These are phyloP conservation scores for Hypolimnas misippus DNA, from an alignment of 2,888 invertebrate species.

Conservation along the genomic window DNA sequence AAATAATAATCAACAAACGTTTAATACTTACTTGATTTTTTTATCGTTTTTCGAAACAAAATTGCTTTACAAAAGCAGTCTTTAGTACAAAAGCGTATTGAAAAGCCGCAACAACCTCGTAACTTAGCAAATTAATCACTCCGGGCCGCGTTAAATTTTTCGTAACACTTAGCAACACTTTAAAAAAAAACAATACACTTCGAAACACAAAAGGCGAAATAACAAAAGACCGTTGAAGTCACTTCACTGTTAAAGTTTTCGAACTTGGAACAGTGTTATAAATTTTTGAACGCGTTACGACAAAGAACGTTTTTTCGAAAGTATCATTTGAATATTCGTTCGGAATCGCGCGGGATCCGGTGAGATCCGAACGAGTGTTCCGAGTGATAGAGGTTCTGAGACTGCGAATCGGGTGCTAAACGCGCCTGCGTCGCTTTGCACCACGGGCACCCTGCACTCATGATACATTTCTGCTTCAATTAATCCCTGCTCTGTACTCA, in stretches of 20 bases:
- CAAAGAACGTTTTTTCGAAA: constrained; percentile 13
- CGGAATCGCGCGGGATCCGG: constrained; percentile 46
- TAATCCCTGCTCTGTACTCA: constrained; percentile 76
- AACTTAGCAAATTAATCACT: constrained; percentile 48
- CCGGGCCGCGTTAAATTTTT: constrained; percentile 44
- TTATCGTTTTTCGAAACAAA: constrained; percentile 15
- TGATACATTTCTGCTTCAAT: constrained; percentile 82
- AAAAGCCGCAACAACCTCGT: constrained; percentile 39
- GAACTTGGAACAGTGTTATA: constrained; percentile 11
- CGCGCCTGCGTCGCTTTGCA: constrained; percentile 79
- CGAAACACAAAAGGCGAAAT: constrained; percentile 33
- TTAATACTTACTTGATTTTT: constrained; percentile 23
- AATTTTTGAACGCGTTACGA: constrained; percentile 8
- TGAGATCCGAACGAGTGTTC: constrained; percentile 57
- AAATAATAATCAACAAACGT: too few relatives aligned
- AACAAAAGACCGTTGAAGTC: constrained; percentile 43
- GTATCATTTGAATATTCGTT: constrained; percentile 38
- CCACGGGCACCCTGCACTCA: constrained; percentile 69
- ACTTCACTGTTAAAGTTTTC: constrained; percentile 39
- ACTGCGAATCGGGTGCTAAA: constrained; percentile 69
- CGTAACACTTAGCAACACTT: constrained; percentile 55
- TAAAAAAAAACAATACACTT: constrained; percentile 51
- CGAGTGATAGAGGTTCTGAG: constrained; percentile 63
- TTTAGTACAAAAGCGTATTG: constrained; percentile 11
- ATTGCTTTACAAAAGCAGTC: constrained; percentile 14